These are phyloP conservation scores for Tachuris rubrigastra DNA, from an alignment of 2,113 vertebrate species.

Conservation along the genomic window DNA sequence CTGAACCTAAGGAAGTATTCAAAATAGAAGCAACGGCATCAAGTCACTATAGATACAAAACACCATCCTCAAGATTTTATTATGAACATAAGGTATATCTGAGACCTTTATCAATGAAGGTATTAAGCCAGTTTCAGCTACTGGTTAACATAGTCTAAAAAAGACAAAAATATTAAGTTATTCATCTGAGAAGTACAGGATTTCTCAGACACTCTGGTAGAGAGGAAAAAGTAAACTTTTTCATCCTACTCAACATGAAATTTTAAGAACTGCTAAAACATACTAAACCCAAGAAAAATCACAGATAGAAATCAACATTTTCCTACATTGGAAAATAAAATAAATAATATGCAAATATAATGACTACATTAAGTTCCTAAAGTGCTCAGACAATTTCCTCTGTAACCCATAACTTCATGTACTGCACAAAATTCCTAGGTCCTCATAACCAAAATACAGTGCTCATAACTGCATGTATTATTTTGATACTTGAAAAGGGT, in stretches of 20 bases:
- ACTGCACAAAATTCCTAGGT: not conserved
- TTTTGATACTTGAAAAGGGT: slow-evolving; percentile 5
- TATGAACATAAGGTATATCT: not conserved
- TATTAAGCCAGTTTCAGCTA: not conserved
- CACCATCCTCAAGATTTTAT: not conserved
- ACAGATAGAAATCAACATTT: not conserved
- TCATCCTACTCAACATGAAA: not conserved
- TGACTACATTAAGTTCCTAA: not conserved
- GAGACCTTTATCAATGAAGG: not conserved
- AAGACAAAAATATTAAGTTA: not conserved
- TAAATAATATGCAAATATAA: not conserved
- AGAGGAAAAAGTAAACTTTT: not conserved
- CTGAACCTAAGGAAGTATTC: not conserved
- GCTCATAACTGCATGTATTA: not conserved
- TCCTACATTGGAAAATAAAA: not conserved
- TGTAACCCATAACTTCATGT: not conserved
- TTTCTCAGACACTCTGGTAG: not conserved
- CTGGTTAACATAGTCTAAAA: not conserved
- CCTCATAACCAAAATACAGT: not conserved
- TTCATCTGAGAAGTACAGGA: not conserved
- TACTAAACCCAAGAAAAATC: not conserved
- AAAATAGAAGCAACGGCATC: not conserved
- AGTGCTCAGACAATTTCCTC: not conserved
- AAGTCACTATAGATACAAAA: not conserved
- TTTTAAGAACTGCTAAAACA: not conserved